phyloP scores from a whole-genome alignment of 2,113 vertebrate genomes.

The Cynocephalus volans region DNA sequence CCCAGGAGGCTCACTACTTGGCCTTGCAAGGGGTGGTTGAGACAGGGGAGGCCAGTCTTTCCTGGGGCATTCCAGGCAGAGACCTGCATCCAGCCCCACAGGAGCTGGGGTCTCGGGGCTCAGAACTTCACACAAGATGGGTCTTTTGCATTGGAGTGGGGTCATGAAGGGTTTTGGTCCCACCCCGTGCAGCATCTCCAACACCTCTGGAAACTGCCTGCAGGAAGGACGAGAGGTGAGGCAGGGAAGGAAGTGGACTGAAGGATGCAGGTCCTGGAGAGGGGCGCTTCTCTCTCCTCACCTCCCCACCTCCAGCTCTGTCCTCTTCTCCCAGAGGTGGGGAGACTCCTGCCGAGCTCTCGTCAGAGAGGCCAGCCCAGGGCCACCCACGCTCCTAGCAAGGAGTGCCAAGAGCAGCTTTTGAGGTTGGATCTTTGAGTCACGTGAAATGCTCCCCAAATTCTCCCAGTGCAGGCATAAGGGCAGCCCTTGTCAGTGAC shows the following conservation, averaged over 20 bases:
- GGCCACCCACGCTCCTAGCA: not conserved
- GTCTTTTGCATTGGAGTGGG: slow-evolving; percentile 52
- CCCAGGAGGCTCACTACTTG: accelerated
- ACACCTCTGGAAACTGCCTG: not conserved
- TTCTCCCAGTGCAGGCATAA: not conserved
- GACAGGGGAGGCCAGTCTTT: not conserved
- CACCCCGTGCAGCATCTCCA: slow-evolving; percentile 62
- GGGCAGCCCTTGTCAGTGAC: not conserved
- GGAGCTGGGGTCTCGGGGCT: not conserved
- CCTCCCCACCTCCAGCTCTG: not conserved
- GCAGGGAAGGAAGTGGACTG: not conserved
- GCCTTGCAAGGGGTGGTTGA: not conserved
- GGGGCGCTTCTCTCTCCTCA: not conserved
- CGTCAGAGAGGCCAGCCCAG: not conserved
- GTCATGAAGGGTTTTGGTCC: slow-evolving; percentile 75
- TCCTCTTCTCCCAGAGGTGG: not conserved
- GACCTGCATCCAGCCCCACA: accelerated
- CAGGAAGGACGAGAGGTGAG: not conserved
- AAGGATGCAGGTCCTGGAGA: not conserved
- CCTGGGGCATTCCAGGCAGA: accelerated
- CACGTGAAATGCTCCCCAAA: not conserved
- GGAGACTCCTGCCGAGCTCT: not conserved
- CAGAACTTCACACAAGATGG: too few species aligned
- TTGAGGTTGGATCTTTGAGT: not conserved
- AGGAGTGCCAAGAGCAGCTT: not conserved